Evolutionary conservation across 2,888 invertebrate genomes (phyloP).

Genomic region (Sturmia bella): DNA sequence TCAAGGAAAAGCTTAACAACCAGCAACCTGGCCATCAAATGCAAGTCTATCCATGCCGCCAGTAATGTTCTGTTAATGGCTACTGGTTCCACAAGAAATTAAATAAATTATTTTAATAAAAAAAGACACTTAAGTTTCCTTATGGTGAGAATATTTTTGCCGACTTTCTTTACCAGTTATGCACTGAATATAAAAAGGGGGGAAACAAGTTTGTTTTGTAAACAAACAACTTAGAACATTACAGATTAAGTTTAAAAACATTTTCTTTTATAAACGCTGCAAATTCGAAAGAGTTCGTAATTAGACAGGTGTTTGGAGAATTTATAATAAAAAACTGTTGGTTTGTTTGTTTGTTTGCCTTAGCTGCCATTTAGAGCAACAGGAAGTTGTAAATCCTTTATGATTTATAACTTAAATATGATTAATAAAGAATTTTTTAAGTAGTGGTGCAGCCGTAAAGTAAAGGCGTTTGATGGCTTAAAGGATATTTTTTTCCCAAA

Average conservation of each 20-base stretch:
- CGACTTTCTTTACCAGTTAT: conserved; percentile 34
- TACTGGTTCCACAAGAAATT: conserved; percentile 46
- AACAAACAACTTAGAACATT: conserved; percentile 26
- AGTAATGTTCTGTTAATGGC: conserved; percentile 39
- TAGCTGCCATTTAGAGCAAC: conserved; percentile 9
- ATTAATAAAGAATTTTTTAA: conserved; percentile 1
- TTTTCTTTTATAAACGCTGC: conserved; percentile 11
- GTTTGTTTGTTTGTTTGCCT: conserved; percentile 1
- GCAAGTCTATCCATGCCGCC: neutral
- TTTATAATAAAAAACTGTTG: neutral
- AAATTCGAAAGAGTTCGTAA: conserved; percentile 27
- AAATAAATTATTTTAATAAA: conserved; percentile 5
- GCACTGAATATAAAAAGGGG: neutral
- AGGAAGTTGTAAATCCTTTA: conserved; percentile 60
- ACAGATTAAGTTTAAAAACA: conserved; percentile 28
- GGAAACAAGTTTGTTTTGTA: conserved; percentile 5
- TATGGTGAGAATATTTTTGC: conserved; percentile 22
- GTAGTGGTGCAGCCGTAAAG: neutral
- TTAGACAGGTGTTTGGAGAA: conserved; percentile 46
- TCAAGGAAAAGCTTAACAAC: neutral
- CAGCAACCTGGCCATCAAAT: conserved; percentile 3
- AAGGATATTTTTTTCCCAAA: conserved; percentile 3
- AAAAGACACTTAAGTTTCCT: conserved; percentile 10
- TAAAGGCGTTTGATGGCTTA: neutral
- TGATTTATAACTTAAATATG: conserved; percentile 50